phyloP scores from a whole-genome alignment of 2,797 vertebrate species.

The Chloroceryle amazona region DNA sequence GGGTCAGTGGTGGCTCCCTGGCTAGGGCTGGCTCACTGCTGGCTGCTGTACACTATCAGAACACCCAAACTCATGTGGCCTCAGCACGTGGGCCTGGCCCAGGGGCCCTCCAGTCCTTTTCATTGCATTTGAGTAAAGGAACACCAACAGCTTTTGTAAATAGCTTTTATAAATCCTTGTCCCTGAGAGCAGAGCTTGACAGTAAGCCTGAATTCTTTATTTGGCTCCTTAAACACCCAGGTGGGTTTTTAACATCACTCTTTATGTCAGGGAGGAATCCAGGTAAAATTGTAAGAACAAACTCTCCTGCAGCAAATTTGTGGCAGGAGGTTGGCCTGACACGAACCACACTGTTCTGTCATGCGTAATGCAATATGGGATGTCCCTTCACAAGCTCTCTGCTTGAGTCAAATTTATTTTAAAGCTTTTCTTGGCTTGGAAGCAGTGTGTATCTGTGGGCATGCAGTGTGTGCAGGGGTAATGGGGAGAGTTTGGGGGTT shows the following conservation, averaged over 20 bases:
- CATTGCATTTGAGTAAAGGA: background rate
- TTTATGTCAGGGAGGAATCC: background rate
- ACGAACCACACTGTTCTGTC: fast-evolving
- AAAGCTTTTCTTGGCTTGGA: background rate
- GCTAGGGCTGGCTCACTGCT: background rate
- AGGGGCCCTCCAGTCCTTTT: background rate
- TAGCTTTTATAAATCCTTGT: background rate
- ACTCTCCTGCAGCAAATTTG: background rate
- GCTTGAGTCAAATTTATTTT: background rate
- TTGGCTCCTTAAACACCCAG: background rate
- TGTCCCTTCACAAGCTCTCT: background rate
- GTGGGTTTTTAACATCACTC: background rate
- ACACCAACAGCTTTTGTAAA: background rate
- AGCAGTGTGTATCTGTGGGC: background rate
- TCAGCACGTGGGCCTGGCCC: background rate
- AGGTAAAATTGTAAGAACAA: background rate
- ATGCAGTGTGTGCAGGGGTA: background rate
- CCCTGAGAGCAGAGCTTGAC: background rate
- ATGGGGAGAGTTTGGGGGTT: background rate
- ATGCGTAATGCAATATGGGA: fast-evolving
- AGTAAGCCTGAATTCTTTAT: conserved; percentile 7
- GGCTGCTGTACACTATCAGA: fast-evolving
- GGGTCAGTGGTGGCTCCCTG: fast-evolving
- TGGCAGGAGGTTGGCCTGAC: background rate
- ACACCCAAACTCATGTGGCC: fast-evolving